Evolutionary conservation across 2,888 invertebrate species (phyloP).

Genomic region (Strigamia maritima): DNA sequence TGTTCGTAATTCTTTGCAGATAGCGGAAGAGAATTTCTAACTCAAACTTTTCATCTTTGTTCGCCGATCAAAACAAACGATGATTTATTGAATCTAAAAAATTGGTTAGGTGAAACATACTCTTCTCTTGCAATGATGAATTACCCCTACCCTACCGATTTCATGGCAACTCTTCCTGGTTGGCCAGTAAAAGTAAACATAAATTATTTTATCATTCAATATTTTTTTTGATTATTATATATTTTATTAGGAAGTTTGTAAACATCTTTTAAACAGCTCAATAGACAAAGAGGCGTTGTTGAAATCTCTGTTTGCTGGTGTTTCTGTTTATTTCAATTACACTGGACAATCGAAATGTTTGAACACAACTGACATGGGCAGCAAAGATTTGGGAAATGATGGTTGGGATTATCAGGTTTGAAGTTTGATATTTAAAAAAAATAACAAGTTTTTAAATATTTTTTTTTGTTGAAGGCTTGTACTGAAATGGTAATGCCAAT

Average conservation of each 20-base stretch:
- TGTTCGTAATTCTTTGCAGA: slow-evolving; percentile 54
- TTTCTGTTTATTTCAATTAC: slow-evolving; percentile 77
- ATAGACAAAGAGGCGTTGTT: slow-evolving; percentile 59
- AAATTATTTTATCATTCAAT: not conserved
- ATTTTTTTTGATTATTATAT: slow-evolving; percentile 40
- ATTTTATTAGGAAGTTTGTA: slow-evolving; percentile 57
- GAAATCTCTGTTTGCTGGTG: slow-evolving; percentile 63
- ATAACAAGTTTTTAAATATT: too few relatives aligned
- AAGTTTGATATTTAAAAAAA: too few relatives aligned
- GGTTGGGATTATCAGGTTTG: slow-evolving; percentile 81
- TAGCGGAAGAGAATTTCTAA: slow-evolving; percentile 68
- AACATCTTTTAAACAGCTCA: slow-evolving; percentile 53
- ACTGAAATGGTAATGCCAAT: slow-evolving; percentile 97
- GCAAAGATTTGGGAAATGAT: slow-evolving; percentile 61
- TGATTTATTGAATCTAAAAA: slow-evolving; percentile 61
- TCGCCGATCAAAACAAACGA: slow-evolving; percentile 61
- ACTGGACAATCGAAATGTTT: slow-evolving; percentile 70
- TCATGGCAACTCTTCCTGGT: slow-evolving; percentile 77
- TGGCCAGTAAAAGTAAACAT: slow-evolving; percentile 67
- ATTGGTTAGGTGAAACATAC: slow-evolving; percentile 71
- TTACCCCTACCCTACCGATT: slow-evolving; percentile 85
- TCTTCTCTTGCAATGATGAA: slow-evolving; percentile 87
- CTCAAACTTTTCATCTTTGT: slow-evolving; percentile 73
- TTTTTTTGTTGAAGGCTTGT: slow-evolving; percentile 64
- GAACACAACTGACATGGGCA: slow-evolving; percentile 60